phyloP scores from a whole-genome alignment of 2,888 invertebrate species.

The Darwinula stevensoni region DNA sequence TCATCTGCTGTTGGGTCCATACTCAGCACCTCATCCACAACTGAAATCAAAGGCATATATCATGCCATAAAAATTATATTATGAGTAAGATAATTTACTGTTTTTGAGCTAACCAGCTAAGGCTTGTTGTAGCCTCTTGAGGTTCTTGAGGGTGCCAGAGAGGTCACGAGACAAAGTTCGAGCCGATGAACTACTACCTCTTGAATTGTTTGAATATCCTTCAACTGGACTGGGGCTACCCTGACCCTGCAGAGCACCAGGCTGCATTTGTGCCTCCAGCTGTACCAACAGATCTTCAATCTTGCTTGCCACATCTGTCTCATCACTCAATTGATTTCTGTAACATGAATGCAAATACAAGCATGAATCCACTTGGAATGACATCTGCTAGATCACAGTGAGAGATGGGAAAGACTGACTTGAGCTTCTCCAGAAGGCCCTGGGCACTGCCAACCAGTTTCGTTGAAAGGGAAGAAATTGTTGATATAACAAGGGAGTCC shows the following conservation, averaged over 20 bases:
- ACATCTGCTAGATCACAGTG: too few species aligned
- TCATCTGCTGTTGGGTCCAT: conserved; percentile 1
- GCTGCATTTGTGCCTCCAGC: neutral
- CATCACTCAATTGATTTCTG: conserved; percentile 1
- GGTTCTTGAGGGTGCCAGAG: conserved; percentile 1
- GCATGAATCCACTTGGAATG: neutral
- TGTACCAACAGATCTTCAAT: neutral
- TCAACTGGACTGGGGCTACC: neutral
- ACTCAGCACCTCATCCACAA: conserved; percentile 2
- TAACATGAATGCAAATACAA: neutral
- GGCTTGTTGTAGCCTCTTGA: neutral
- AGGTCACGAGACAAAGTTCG: neutral
- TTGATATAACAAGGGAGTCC: conserved; percentile 22
- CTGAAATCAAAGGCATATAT: too few species aligned
- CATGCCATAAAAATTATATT: too few species aligned
- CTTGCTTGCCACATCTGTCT: neutral
- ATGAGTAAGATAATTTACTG: too few species aligned
- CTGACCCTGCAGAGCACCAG: too few species aligned
- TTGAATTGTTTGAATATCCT: too few species aligned
- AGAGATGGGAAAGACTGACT: too few species aligned
- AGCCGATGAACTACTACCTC: neutral
- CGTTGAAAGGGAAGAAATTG: conserved; percentile 21
- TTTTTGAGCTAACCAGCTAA: too few species aligned
- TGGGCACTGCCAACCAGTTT: conserved; percentile 20
- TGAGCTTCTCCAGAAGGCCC: conserved; percentile 19